Conservation (phyloP, 2,113 vertebrate genomes). For the Peromyscus leucopus region DNA sequence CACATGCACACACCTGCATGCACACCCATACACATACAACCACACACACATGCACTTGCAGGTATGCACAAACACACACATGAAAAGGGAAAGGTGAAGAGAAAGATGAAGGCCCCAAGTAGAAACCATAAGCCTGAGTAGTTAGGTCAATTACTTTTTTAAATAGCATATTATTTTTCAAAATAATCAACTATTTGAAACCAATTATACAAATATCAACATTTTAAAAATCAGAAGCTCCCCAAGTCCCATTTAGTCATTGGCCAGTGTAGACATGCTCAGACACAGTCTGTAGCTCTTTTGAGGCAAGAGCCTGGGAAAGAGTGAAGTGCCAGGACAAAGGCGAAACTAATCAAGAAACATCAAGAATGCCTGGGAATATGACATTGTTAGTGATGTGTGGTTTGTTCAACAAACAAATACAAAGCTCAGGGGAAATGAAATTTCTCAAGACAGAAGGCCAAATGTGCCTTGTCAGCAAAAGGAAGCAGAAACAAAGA, state of each 20-base stretch:
- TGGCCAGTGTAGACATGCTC: constrained; percentile 44
- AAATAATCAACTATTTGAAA: constrained; percentile 63
- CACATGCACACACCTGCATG: neutral
- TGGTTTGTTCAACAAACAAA: constrained; percentile 72
- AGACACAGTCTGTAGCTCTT: constrained; percentile 52
- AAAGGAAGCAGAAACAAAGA: constrained; percentile 35
- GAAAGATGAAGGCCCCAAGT: neutral
- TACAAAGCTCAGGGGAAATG: constrained; percentile 69
- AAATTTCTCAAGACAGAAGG: constrained; percentile 65
- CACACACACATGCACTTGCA: neutral
- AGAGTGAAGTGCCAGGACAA: constrained; percentile 44
- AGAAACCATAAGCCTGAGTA: constrained; percentile 44
- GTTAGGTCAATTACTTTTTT: neutral
- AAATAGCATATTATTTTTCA: constrained; percentile 4
- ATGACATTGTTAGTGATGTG: constrained; percentile 59
- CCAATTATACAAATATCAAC: constrained; percentile 50
- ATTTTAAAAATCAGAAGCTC: neutral
- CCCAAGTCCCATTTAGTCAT: constrained; percentile 55
- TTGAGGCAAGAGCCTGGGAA: constrained; percentile 37
- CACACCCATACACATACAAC: neutral
- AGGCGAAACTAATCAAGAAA: constrained; percentile 66
- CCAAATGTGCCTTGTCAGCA: constrained; percentile 50
- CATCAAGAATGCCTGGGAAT: constrained; percentile 60
- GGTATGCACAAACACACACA: neutral
- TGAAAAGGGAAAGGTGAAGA: neutral